Conservation (phyloP, 37 sponge, comb jelly and placozoan genomes). For the Hexactinellida sp. region DNA sequence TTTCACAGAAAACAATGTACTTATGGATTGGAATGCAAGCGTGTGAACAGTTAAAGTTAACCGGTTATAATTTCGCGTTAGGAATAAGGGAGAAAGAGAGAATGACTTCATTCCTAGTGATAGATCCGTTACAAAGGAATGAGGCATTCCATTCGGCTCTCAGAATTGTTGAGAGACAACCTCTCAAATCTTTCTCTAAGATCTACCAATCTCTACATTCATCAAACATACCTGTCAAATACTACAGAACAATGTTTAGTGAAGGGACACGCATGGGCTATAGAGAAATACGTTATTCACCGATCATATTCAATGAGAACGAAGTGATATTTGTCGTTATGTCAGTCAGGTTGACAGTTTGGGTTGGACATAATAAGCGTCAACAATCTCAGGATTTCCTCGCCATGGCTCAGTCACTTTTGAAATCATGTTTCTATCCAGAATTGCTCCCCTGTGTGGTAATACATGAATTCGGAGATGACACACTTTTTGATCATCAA, state of each 20-base stretch:
- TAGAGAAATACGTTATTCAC: not conserved
- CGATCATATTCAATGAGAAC: not conserved
- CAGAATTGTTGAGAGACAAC: not conserved
- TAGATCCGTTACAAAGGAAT: not conserved
- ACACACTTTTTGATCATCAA: not conserved
- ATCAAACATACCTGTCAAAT: not conserved
- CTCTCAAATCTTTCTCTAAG: not conserved
- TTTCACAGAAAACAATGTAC: not conserved
- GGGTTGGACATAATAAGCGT: not conserved
- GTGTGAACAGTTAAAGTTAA: not conserved
- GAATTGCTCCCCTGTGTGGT: not conserved
- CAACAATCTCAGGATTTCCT: not conserved
- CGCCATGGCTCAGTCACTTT: not conserved
- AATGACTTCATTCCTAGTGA: not conserved
- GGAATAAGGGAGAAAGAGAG: not conserved
- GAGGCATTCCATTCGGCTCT: not conserved
- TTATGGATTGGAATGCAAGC: not conserved
- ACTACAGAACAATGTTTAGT: not conserved
- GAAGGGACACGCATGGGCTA: not conserved
- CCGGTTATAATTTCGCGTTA: not conserved
- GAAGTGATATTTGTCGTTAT: not conserved
- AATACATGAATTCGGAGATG: not conserved
- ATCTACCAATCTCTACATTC: not conserved
- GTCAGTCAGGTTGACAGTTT: not conserved
- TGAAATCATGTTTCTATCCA: constrained; percentile 4